These are phyloP conservation scores for Gobio gobio DNA, from an alignment of 2,113 vertebrate genomes.

Conservation along the genomic window DNA sequence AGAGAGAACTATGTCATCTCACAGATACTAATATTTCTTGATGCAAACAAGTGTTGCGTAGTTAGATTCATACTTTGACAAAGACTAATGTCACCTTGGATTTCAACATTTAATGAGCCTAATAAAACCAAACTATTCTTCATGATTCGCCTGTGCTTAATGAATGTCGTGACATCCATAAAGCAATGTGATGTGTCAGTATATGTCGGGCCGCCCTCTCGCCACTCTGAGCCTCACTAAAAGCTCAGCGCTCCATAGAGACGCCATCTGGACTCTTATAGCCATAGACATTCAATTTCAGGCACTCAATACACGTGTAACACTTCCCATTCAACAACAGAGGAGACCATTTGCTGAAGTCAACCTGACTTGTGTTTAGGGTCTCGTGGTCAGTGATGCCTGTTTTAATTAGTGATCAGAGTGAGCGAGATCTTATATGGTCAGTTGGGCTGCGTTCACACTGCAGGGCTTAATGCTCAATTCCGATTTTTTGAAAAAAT, in stretches of 20 bases:
- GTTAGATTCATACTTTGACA: background rate
- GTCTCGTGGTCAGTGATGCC: background rate
- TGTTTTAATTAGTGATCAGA: background rate
- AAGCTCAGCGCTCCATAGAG: background rate
- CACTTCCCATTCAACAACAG: background rate
- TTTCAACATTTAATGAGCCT: background rate
- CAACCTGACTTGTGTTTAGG: background rate
- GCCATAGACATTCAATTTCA: background rate
- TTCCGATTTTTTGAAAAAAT: too few species aligned
- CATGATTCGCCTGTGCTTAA: background rate
- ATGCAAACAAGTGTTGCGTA: background rate
- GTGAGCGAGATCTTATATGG: background rate
- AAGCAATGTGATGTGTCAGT: background rate
- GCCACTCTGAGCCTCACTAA: background rate
- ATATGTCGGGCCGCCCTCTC: background rate
- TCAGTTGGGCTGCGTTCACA: too few species aligned
- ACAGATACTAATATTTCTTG: background rate
- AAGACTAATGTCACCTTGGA: background rate
- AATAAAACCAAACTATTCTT: constrained; percentile 1
- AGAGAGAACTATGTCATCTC: constrained; percentile 38
- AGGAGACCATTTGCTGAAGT: background rate
- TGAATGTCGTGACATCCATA: constrained; percentile 4
- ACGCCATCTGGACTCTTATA: constrained; percentile 23
- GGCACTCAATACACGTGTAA: background rate
- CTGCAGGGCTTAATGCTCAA: too few species aligned